phyloP scores from a whole-genome alignment of 2,888 invertebrate genomes.

The Diogma glabrata region DNA sequence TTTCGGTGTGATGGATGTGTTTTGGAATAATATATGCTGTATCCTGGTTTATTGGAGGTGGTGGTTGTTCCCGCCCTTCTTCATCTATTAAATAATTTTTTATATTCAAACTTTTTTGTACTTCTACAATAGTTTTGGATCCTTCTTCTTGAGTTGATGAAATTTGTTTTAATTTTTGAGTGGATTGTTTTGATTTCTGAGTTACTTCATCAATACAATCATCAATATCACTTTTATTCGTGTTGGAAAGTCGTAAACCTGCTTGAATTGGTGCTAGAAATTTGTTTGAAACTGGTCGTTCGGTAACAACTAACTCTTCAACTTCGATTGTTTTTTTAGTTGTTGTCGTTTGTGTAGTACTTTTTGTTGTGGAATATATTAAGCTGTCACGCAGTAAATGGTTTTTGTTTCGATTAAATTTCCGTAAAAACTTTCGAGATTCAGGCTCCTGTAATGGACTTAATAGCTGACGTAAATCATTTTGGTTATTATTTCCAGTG shows the following conservation, averaged over 20 bases:
- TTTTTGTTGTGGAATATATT: conserved; percentile 12
- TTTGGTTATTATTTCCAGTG: not conserved
- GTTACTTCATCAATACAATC: conserved; percentile 12
- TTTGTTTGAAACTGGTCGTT: conserved; percentile 42
- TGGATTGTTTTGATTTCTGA: too few relatives aligned
- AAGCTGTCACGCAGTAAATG: not conserved
- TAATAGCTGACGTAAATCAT: not conserved
- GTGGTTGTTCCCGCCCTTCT: conserved; percentile 23
- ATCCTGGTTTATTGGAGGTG: too few relatives aligned
- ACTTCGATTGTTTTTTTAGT: conserved; percentile 17
- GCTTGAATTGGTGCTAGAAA: conserved; percentile 50
- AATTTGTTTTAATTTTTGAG: conserved; percentile 13
- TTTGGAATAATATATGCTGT: conserved; percentile 2
- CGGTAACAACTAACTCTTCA: conserved; percentile 40
- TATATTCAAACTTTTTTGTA: conserved; percentile 48
- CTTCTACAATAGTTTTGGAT: conserved; percentile 45
- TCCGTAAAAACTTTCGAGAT: conserved; percentile 30
- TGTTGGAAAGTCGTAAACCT: conserved; percentile 41
- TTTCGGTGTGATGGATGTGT: not conserved
- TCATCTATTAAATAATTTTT: conserved; percentile 35
- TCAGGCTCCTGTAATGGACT: conserved; percentile 24
- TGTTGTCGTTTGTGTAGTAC: conserved; percentile 10
- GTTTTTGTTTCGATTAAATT: conserved; percentile 23
- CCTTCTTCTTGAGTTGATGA: conserved; percentile 12
- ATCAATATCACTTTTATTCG: conserved; percentile 27